Base-by-base conservation (phyloP, 2,113 vertebrate species). In the Carassius auratus region DNA sequence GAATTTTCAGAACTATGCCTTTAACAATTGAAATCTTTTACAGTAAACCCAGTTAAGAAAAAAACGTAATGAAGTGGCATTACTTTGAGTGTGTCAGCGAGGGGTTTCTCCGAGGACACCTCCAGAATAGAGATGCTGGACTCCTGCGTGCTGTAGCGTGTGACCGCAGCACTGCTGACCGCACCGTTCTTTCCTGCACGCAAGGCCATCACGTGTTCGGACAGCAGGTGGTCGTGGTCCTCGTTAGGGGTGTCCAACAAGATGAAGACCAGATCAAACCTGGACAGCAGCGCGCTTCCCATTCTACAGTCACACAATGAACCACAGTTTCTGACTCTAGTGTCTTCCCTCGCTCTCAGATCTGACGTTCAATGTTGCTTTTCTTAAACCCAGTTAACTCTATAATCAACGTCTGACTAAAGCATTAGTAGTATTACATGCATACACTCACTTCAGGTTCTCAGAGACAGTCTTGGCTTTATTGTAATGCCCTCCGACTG, bases 211-310 rank as follows among this genome's bases (percentile, higher is more conserved):
- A 99, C 96, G 0, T 99, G 97, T 82, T 99, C 98, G 0, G 98
- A 99, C 86, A 99, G 94, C 86, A 95, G 92, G 77, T 99, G 96
- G 84, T 99, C 98, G 0, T 97, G 97, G 75, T 97, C 97, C 91
- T 99, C 97, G 1, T 99, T 96, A 0, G 98, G 98, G 1, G 97
- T 97, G 87, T 99, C 98, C 92, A 99, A 90, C 86, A 99, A 94
- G 88, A 99, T 98, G 91, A 99, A 99, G 75, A 99, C 96, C 17
- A 99, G 94, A 66, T 99, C 98, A 83, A 99, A 99, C 52, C 98
- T 96, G 0, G 97, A 99, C 45, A 99, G 94, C 3, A 99, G 93
- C 10, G 98, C 96, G 21, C 98, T 98, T 61, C 98, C 97, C 97
- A 99, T 98, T 90, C 98, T 99, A 81, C 19, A 81, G 23, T 5